Percentiles rank a stretch among this genome's conserved stretches.
Conservation (phyloP, 2,888 invertebrate species). For the Teleogryllus oceanicus region DNA sequence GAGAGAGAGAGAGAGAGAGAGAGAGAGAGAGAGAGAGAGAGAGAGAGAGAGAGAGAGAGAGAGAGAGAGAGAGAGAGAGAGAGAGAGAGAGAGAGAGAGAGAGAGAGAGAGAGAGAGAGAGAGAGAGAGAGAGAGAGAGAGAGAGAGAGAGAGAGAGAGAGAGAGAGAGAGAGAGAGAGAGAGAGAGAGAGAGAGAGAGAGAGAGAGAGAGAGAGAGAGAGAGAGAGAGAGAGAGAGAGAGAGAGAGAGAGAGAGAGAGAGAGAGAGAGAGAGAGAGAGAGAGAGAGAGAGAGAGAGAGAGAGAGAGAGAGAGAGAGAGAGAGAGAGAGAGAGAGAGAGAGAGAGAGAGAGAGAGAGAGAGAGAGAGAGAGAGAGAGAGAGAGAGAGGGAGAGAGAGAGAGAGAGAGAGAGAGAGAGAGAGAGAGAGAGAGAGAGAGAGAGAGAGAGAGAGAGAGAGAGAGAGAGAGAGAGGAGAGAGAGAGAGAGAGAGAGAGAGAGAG, state of each 20-base stretch:
- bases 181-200: not conserved
- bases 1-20: not conserved
- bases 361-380: not conserved
- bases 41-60: not conserved
- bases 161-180: not conserved
- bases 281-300: not conserved
- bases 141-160: not conserved
- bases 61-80: not conserved
- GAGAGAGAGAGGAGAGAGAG: not conserved
- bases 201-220: not conserved
- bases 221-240: not conserved
- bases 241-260: not conserved
- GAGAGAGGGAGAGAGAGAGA: not conserved
- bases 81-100: not conserved
- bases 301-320: not conserved
- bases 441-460: not conserved
- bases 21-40: not conserved
- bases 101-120: not conserved
- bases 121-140: not conserved
- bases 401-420: not conserved
- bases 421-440: not conserved
- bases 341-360: not conserved
- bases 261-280: not conserved
- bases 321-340: not conserved
- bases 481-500: not conserved